Evolutionary conservation across 2,113 vertebrate species (phyloP), one percentile per base, ranked within the genome.

Genomic region (Sminthopsis crassicaudata): DNA sequence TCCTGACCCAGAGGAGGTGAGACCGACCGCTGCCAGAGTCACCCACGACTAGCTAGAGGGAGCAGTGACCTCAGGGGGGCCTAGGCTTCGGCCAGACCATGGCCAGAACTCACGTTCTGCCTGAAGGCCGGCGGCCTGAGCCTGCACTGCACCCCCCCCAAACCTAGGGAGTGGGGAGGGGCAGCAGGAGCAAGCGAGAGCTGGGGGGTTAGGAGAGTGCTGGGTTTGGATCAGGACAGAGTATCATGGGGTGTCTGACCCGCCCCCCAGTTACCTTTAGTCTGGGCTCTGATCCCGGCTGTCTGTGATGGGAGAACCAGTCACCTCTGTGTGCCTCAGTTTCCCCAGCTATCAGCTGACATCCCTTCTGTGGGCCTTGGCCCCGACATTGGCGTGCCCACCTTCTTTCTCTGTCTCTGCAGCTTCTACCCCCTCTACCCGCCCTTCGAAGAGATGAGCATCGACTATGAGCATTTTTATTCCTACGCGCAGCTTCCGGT

Each of bases 361-460:
- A 8, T 2, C 25, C 55, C 55, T 27, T 30, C 42, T 26, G 88
- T 89, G 46, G 10, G n/a, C 24, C 42, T 89, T 1, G 11, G 60
- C 30, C 53, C 76, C 76, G 2, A 54, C 0, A 30, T 36, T 6
- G 30, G 12, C 3, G 60, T 67, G 30, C 23, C 30, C 60, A 0
- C 10, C 26, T 10, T 60, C 26, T 5, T 16, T 52, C 6, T 84
- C 25, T 0, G 0, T 48, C 54, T 36, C 8, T 91, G 6, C 95
- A 99, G 99, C 96, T 99, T 99, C 97, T 99, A 99, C 98, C 99
- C 99, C 0, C 98, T 99, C 50, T 99, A 99, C 97, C 99, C 99
- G 0, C 99, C 99, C 0, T 98, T 98, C 0, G 99, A 99, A 57
- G 99, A 99, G 89, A 96, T 99, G 46, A 99, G 99, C 93, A 97